These are phyloP conservation scores for Rynchops niger DNA, from an alignment of 2,113 vertebrate species.

Conservation along the genomic window DNA sequence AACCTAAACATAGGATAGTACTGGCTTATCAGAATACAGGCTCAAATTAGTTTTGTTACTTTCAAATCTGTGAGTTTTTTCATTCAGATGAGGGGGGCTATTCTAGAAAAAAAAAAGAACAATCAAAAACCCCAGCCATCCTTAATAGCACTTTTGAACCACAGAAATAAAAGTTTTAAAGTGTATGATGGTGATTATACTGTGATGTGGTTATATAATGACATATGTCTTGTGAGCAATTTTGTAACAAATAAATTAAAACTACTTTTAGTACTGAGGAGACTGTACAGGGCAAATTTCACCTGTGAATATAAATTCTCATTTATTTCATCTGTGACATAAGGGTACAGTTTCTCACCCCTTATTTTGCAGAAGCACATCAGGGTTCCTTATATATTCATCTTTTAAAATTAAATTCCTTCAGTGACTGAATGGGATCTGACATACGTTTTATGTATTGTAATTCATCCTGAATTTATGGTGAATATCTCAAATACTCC, in stretches of 20 bases:
- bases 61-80: neutral
- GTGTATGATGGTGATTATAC: neutral
- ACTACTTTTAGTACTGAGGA: fast-evolving
- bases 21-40: neutral
- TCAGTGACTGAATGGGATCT: neutral
- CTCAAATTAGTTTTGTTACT: neutral
- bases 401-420: neutral
- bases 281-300: neutral
- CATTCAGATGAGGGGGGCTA: fast-evolving
- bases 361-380: neutral
- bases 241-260: neutral
- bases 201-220: neutral
- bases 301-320: neutral
- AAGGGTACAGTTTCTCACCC: neutral
- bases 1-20: neutral
- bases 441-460: neutral
- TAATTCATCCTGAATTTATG: neutral
- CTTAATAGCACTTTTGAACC: neutral
- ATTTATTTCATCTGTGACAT: neutral
- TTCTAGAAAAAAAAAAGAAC: neutral
- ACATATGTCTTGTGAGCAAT: neutral
- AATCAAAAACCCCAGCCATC: neutral
- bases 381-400: neutral
- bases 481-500: neutral
- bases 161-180: neutral